phyloP scores from a whole-genome alignment of 2,113 vertebrate genomes.

The Microtus oregoni region DNA sequence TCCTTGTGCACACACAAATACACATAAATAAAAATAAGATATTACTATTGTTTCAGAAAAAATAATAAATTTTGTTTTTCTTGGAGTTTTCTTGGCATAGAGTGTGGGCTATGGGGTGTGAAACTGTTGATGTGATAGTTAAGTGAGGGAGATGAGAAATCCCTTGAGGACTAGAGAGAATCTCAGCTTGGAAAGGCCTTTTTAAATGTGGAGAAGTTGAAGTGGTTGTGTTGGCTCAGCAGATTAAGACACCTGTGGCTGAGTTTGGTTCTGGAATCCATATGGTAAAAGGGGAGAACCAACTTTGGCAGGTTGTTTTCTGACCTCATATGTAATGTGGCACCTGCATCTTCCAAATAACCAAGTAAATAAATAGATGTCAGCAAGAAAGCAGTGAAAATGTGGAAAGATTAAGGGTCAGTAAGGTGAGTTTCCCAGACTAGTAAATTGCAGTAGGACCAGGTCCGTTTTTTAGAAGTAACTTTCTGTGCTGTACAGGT shows the following conservation, averaged over 20 bases:
- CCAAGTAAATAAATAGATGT: neutral
- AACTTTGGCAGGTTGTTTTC: neutral
- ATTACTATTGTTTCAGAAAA: neutral
- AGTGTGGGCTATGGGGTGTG: neutral
- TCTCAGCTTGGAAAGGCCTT: neutral
- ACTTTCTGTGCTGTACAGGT: neutral
- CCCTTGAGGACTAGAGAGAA: neutral
- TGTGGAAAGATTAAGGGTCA: neutral
- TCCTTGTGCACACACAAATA: neutral
- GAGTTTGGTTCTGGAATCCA: neutral
- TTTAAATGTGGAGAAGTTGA: neutral
- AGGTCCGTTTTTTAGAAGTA: neutral
- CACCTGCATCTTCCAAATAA: neutral
- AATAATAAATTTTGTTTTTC: neutral
- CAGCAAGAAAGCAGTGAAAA: neutral
- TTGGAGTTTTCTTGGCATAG: neutral
- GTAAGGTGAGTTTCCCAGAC: neutral
- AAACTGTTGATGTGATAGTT: conserved; percentile 27
- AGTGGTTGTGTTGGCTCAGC: neutral
- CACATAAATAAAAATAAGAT: neutral
- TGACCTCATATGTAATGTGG: neutral
- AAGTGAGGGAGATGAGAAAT: neutral
- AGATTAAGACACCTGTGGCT: neutral
- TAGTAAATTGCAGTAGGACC: neutral
- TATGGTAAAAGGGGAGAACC: neutral